Conservation (phyloP, 2,797 vertebrate genomes). For the Sparidentex hasta region DNA sequence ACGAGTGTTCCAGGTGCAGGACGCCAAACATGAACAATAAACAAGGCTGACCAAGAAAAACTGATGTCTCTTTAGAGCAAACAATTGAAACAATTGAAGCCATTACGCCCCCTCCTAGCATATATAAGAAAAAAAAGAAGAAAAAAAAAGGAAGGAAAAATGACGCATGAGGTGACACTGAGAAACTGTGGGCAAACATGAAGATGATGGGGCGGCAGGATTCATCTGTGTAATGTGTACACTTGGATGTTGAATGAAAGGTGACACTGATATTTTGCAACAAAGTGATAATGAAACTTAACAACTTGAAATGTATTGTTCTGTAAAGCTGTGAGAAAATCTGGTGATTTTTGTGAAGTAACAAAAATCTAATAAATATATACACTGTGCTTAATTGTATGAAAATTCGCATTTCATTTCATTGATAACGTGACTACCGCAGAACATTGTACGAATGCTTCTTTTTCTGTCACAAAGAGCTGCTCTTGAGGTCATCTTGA, state of each 20-base stretch:
- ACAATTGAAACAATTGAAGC: no score
- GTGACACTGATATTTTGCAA: background rate
- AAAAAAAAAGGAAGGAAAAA: no score
- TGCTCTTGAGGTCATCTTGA: background rate
- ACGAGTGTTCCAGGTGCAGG: no score
- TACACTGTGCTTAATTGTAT: background rate
- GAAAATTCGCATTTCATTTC: background rate
- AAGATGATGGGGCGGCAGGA: background rate
- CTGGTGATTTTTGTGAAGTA: no score
- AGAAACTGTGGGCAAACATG: conserved; percentile 25
- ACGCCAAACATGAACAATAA: no score
- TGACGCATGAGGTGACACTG: no score
- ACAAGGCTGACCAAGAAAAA: no score
- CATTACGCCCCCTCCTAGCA: no score
- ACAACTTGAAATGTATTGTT: background rate
- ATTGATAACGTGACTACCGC: no score
- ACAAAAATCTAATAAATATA: background rate
- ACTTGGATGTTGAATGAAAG: conserved; percentile 15
- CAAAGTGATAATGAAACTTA: background rate
- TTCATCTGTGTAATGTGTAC: conserved; percentile 15
- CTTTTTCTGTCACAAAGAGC: background rate
- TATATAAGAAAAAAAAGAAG: no score
- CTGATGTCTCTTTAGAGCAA: no score
- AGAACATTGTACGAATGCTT: background rate
- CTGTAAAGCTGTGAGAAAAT: no score